These are phyloP conservation scores for Sorex maritimensis DNA, from an alignment of 2,797 vertebrate species.

Conservation along the genomic window DNA sequence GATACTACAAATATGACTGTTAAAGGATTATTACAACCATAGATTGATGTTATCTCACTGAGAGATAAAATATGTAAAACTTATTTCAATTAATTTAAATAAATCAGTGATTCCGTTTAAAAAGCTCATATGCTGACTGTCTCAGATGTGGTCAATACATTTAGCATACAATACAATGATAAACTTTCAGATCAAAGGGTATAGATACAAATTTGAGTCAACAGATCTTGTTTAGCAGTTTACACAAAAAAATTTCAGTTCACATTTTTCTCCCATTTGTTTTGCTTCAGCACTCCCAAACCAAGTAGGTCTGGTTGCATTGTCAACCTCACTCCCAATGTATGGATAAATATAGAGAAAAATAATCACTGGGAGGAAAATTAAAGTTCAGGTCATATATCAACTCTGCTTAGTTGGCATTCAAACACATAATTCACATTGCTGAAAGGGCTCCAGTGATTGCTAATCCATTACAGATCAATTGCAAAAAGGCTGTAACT, in stretches of 20 bases:
- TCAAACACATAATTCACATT: conserved; percentile 68
- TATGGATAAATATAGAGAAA: conserved; percentile 39
- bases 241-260: conserved; percentile 10
- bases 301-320: neutral
- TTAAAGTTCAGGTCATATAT: conserved; percentile 54
- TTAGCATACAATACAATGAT: conserved; percentile 52
- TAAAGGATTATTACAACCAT: conserved; percentile 34
- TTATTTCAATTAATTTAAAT: conserved; percentile 43
- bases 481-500: conserved; percentile 55
- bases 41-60: conserved; percentile 15
- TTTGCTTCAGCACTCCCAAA: conserved; percentile 54
- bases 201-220: conserved; percentile 43
- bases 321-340: neutral
- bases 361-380: conserved; percentile 44
- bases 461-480: conserved; percentile 58
- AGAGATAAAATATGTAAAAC: conserved; percentile 44
- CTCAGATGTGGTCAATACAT: neutral
- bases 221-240: conserved; percentile 9
- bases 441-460: conserved; percentile 37
- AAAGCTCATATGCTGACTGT: conserved; percentile 7
- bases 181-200: conserved; percentile 39
- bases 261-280: neutral
- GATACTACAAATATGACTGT: conserved; percentile 48
- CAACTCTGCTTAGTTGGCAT: conserved; percentile 51
- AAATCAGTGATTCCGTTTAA: conserved; percentile 21